Percentiles rank a stretch among this genome's conserved stretches.
These are phyloP conservation scores for Noctua fimbriata DNA, from an alignment of 2,888 invertebrate species.

Conservation along the genomic window DNA sequence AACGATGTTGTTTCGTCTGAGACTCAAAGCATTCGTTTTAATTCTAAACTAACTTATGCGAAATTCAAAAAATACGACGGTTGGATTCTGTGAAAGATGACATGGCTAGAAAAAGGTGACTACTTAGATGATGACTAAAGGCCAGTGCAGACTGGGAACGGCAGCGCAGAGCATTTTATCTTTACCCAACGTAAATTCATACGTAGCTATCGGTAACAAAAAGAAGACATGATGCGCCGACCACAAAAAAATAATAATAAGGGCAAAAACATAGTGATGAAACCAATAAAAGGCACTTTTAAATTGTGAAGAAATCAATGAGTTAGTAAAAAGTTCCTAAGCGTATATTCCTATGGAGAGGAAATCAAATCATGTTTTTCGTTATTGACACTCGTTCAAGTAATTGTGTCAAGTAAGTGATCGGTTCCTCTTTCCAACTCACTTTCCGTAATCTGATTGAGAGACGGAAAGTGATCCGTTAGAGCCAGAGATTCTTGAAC, in stretches of 20 bases:
- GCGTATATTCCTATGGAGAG: not conserved
- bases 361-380: not conserved
- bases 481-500: not conserved
- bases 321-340: not conserved
- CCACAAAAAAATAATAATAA: too few relatives aligned
- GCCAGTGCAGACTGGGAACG: not conserved
- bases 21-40: not conserved
- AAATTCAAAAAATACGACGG: not conserved
- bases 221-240: too few relatives aligned
- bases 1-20: not conserved
- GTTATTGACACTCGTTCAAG: not conserved
- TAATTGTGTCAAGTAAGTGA: not conserved
- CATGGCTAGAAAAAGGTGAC: not conserved
- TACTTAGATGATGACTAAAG: not conserved
- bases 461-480: slow-evolving; percentile 11
- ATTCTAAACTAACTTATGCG: not conserved
- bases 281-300: not conserved
- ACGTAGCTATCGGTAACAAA: too few relatives aligned
- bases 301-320: not conserved
- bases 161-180: not conserved
- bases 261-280: too few relatives aligned
- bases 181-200: too few relatives aligned
- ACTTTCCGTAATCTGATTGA: slow-evolving; percentile 20
- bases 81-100: not conserved
- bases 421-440: slow-evolving; percentile 3